Base-by-base conservation (phyloP, 2,888 invertebrate genomes). In the Pseudoips prasinana region DNA sequence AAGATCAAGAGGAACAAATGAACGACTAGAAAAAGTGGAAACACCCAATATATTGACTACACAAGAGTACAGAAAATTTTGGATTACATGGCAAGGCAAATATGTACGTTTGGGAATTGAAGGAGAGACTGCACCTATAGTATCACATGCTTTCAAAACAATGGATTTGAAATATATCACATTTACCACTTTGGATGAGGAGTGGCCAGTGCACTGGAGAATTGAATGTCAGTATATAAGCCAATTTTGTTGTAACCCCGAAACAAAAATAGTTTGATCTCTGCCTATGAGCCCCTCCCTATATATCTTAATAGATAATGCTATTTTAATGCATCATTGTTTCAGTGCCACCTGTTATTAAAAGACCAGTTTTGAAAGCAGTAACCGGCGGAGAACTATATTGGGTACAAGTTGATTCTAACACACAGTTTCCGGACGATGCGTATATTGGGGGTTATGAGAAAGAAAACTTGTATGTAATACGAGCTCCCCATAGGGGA, bases 401-500 rank as follows among this genome's bases (percentile, higher is more conserved):
- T 29, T 96, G 96, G 96, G 88, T 92, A 3, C 14, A 90, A 6
- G 76, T 84, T 29, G 90, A 90, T 25, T 26, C 31, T 11, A 41
- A 55, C n/a, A 89, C 90, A n/a, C 87, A 89, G 47, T 83, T 95
- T 32, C 95, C 96, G 11, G 91, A 93, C 23, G 91, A 91, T 46
- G 93, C 94, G 2, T 82, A 94, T 7, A 92, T 93, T 32, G 94
- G 92, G 17, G 92, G 92, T 1, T 89, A 89, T 59, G 92, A 93
- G 61, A 87, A 90, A 25, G 93, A 92, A 61, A 84, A 90, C 1
- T 62, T 94, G 3, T 94, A 91, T 60, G 90, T 95, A 1, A 92
- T 93, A 8, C 90, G 96, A 58, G 93, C 94, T 1, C 75, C 78
- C 9, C 94, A 94, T 65, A 92, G 92, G 49, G 93, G 93, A 4